phyloP scores from a whole-genome alignment of 2,113 vertebrate species.

The Xerus inauris region DNA sequence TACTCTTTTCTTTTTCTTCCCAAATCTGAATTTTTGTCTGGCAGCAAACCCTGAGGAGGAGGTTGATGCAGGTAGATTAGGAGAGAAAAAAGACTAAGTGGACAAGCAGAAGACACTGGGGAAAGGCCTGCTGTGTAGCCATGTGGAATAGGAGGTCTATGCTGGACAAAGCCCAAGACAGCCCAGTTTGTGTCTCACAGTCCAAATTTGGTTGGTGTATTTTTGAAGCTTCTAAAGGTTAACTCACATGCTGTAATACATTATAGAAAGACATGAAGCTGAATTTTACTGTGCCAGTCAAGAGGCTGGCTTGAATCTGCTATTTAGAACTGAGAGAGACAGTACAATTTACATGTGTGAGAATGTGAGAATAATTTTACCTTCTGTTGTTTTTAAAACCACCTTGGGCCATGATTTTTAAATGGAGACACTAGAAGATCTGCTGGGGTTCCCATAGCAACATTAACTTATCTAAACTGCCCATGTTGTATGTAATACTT shows the following conservation, averaged over 20 bases:
- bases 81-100: neutral
- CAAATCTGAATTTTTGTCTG: conserved; percentile 16
- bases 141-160: conserved; percentile 12
- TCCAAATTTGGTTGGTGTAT: conserved; percentile 80
- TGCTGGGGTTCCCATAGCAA: conserved; percentile 81
- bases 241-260: conserved; percentile 81
- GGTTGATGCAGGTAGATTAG: neutral
- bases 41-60: neutral
- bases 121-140: neutral
- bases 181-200: conserved; percentile 72
- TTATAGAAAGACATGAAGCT: conserved; percentile 73
- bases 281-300: conserved; percentile 80
- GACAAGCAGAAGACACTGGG: neutral
- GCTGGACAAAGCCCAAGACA: conserved; percentile 69
- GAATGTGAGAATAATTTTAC: conserved; percentile 82
- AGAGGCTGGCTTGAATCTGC: conserved; percentile 80
- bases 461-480: conserved; percentile 79
- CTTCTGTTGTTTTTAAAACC: conserved; percentile 84
- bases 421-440: conserved; percentile 77
- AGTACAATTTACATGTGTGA: conserved; percentile 83
- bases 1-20: neutral
- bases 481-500: conserved; percentile 74
- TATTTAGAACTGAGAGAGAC: conserved; percentile 79
- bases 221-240: conserved; percentile 84
- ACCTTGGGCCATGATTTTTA: conserved; percentile 83